Evolutionary conservation across 2,797 vertebrate species (phyloP).

Genomic region (Aselliscus stoliczkanus): DNA sequence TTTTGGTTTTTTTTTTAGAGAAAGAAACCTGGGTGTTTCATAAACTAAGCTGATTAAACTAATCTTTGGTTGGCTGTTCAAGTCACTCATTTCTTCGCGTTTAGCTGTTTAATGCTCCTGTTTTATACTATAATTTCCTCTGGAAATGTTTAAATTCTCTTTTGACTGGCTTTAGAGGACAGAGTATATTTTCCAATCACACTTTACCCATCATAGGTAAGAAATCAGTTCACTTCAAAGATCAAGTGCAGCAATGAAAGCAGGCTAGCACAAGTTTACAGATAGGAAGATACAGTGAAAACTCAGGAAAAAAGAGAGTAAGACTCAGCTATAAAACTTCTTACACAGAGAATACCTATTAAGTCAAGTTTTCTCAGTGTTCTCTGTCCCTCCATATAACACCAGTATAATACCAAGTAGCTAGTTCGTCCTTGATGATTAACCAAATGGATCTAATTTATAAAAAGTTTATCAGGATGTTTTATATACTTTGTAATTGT

Average conservation of each 20-base stretch:
- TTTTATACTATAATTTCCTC: conserved; percentile 28
- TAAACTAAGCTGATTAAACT: neutral
- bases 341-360: neutral
- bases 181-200: neutral
- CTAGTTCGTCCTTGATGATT: neutral
- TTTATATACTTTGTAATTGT: conserved; percentile 31
- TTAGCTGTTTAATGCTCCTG: neutral
- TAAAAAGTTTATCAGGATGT: neutral
- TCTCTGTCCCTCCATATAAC: neutral
- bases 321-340: neutral
- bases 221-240: neutral
- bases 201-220: neutral
- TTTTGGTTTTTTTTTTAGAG: neutral
- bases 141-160: conserved; percentile 28
- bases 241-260: neutral
- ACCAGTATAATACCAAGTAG: neutral
- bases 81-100: neutral
- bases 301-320: neutral
- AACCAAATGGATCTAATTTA: neutral
- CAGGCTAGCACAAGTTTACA: neutral
- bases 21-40: neutral
- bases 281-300: neutral
- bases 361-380: neutral
- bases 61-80: neutral
- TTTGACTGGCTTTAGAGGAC: neutral